phyloP scores from a whole-genome alignment of 2,888 invertebrate species.

The Tupiocoris notatus region DNA sequence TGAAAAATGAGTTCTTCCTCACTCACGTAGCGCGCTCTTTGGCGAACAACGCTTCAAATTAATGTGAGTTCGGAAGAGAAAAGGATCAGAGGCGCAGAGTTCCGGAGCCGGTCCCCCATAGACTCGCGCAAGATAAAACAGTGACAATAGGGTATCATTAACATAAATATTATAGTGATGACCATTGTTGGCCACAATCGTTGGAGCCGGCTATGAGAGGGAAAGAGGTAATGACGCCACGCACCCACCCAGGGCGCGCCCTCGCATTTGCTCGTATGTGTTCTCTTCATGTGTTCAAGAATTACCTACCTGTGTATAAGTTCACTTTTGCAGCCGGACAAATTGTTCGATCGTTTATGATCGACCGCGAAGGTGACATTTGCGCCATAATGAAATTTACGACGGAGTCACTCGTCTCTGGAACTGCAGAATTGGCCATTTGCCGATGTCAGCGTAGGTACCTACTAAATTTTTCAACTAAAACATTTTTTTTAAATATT shows the following conservation, averaged over 20 bases:
- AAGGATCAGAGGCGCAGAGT: slow-evolving; percentile 43
- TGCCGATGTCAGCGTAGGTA: too few relatives aligned
- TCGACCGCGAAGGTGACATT: neutral
- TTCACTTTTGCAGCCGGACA: neutral
- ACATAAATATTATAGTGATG: slow-evolving; percentile 44
- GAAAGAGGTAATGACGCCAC: slow-evolving; percentile 37
- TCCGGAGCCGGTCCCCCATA: slow-evolving; percentile 26
- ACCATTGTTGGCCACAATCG: slow-evolving; percentile 43
- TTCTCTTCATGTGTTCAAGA: neutral
- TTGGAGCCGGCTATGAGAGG: neutral
- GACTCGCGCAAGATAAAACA: slow-evolving; percentile 38
- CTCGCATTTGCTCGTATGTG: neutral
- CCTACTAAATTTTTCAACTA: too few relatives aligned
- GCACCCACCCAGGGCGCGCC: slow-evolving; percentile 40
- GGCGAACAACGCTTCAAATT: slow-evolving; percentile 15
- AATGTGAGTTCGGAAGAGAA: slow-evolving; percentile 36
- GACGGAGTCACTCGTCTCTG: too few relatives aligned
- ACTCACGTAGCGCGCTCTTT: neutral
- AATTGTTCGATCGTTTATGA: neutral
- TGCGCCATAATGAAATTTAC: too few relatives aligned
- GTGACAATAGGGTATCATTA: slow-evolving; percentile 43
- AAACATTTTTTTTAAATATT: too few relatives aligned
- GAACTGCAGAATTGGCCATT: too few relatives aligned
- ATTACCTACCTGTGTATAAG: neutral
- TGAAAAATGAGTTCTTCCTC: too few relatives aligned